Percentiles rank a stretch among this genome's conserved stretches.
These are phyloP conservation scores for Brachionus koreanus DNA, from an alignment of 1,140 invertebrate species.

Conservation along the genomic window DNA sequence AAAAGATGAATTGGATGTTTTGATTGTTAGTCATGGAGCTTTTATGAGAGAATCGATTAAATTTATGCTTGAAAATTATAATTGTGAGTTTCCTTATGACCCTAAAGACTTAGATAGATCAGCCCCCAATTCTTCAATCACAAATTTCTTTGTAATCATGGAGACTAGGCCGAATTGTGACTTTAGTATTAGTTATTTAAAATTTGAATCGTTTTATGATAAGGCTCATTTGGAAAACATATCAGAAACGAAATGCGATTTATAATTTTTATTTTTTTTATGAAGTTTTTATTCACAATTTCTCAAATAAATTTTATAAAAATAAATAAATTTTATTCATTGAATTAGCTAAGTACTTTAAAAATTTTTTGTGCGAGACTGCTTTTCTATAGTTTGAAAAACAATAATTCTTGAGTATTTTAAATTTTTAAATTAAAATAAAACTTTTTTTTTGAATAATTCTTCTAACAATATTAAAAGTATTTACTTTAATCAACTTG, in stretches of 20 bases:
- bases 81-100: not conserved
- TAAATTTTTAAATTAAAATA: too few relatives aligned
- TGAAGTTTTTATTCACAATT: not conserved
- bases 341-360: too few relatives aligned
- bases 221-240: constrained; percentile 21
- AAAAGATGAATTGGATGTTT: not conserved
- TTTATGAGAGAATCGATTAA: constrained; percentile 31
- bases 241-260: constrained; percentile 11
- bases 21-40: constrained; percentile 25
- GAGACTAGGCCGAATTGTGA: not conserved
- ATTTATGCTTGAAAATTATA: not conserved
- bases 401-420: too few relatives aligned
- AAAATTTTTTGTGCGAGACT: too few relatives aligned
- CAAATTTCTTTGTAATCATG: not conserved
- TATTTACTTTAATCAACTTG: too few relatives aligned
- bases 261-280: not conserved
- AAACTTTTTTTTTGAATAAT: too few relatives aligned
- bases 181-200: not conserved
- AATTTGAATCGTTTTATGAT: constrained; percentile 15
- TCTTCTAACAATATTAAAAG: too few relatives aligned
- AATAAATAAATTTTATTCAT: not conserved
- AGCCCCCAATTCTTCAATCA: constrained; percentile 4
- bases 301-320: not conserved
- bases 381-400: too few relatives aligned
- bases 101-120: constrained; percentile 4